Conservation (phyloP, 2,888 invertebrate species). For the Perizoma flavofasciatum region DNA sequence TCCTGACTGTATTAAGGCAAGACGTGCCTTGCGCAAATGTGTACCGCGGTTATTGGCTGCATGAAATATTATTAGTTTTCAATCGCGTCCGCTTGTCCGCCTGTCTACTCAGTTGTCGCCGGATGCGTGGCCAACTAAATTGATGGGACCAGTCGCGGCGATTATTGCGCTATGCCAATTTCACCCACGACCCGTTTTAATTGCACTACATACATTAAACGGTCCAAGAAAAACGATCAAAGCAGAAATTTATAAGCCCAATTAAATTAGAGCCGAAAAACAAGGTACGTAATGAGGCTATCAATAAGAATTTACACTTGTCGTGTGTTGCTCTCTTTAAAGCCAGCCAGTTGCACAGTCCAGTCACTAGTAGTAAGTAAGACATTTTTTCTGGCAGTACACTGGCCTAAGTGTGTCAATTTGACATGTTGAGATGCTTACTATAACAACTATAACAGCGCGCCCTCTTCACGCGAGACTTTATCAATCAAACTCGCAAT, state of each 20-base stretch:
- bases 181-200: constrained; percentile 62
- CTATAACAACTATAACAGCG: too few species aligned
- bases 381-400: background rate
- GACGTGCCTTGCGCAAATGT: constrained; percentile 61
- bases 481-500: too few species aligned
- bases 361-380: constrained; percentile 5
- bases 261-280: constrained; percentile 71
- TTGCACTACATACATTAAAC: constrained; percentile 55
- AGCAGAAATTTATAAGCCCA: constrained; percentile 59
- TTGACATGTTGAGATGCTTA: too few species aligned
- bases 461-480: too few species aligned
- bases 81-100: constrained; percentile 66
- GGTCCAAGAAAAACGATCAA: constrained; percentile 36
- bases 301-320: constrained; percentile 55
- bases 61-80: constrained; percentile 71
- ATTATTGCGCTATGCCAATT: constrained; percentile 60
- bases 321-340: constrained; percentile 50
- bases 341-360: background rate
- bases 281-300: constrained; percentile 64
- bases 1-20: constrained; percentile 26
- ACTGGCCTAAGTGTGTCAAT: background rate
- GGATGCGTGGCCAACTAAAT: constrained; percentile 72
- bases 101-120: constrained; percentile 64
- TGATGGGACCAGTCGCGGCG: constrained; percentile 66
- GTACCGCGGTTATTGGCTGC: constrained; percentile 53